These are phyloP conservation scores for Syngnathus acus DNA, from an alignment of 2,797 vertebrate genomes.

Conservation along the genomic window DNA sequence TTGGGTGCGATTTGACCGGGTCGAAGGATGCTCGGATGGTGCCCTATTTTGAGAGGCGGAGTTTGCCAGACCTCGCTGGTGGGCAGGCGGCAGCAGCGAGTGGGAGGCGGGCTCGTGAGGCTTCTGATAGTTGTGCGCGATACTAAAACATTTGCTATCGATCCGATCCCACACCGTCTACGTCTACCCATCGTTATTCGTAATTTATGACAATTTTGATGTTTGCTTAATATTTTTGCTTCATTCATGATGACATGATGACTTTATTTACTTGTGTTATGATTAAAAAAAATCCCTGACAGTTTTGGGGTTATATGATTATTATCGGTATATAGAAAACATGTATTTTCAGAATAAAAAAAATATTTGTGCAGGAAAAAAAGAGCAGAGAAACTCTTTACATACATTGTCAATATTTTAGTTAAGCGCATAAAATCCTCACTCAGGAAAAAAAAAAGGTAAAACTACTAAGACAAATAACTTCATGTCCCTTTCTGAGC, in stretches of 20 bases:
- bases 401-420: neutral
- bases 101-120: slow-evolving; percentile 33
- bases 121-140: neutral
- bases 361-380: neutral
- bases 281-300: no score
- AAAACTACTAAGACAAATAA: neutral
- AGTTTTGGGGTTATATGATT: no score
- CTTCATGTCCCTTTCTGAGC: neutral
- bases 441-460: no score
- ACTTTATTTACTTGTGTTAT: neutral
- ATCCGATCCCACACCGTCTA: neutral
- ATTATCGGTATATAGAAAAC: neutral
- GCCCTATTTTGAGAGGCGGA: slow-evolving; percentile 70
- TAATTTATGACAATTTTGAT: neutral
- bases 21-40: slow-evolving; percentile 18
- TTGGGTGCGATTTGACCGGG: slow-evolving; percentile 20
- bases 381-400: neutral
- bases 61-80: slow-evolving; percentile 60
- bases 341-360: neutral
- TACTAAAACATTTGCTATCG: neutral
- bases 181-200: neutral
- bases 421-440: neutral
- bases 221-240: neutral
- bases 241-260: neutral
- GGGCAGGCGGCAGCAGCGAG: slow-evolving; percentile 55